phyloP scores from a whole-genome alignment of 2,888 invertebrate species.

The Drosophila aldrichi region DNA sequence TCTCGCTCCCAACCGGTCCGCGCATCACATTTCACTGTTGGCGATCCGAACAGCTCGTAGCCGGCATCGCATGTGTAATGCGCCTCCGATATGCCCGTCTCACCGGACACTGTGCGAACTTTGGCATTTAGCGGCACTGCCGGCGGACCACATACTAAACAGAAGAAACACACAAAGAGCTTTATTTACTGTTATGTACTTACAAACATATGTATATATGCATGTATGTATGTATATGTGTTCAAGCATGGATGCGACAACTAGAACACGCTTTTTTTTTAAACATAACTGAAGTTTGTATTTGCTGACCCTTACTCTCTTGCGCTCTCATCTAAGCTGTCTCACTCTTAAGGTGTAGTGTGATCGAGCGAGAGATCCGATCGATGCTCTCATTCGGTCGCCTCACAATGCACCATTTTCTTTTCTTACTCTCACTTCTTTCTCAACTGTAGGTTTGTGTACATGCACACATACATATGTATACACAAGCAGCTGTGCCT shows the following conservation, averaged over 20 bases:
- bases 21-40: constrained; percentile 89
- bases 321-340: background rate
- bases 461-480: background rate
- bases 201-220: background rate
- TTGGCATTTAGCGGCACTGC: constrained; percentile 93
- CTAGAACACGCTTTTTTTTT: background rate
- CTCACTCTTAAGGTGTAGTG: background rate
- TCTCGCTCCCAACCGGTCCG: constrained; percentile 92
- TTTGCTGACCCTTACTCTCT: background rate
- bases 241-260: background rate
- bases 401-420: background rate
- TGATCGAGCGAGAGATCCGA: background rate
- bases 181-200: constrained; percentile 1
- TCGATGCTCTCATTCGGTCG: background rate
- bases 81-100: constrained; percentile 87
- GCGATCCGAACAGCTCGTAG: constrained; percentile 94
- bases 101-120: constrained; percentile 85
- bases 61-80: constrained; percentile 94
- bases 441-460: background rate
- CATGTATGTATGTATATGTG: too few relatives aligned
- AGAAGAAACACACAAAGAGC: constrained; percentile 14
- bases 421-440: background rate
- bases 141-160: constrained; percentile 91
- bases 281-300: background rate
- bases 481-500: background rate